These are phyloP conservation scores for Alces alces DNA, from an alignment of 2,113 vertebrate genomes.

Conservation along the genomic window DNA sequence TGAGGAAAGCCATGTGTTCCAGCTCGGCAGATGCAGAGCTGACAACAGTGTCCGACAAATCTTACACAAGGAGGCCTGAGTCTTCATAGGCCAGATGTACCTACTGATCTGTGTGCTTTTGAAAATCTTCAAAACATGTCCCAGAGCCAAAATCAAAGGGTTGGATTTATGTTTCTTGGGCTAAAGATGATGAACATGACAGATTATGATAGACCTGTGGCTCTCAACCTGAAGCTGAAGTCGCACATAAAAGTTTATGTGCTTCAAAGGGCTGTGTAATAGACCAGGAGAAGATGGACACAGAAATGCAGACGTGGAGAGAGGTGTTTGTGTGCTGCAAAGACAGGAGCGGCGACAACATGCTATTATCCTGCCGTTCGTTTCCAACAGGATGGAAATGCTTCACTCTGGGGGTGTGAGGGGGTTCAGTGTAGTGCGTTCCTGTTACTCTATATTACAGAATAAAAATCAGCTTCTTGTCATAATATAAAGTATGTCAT, in stretches of 20 bases:
- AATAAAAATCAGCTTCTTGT: not conserved
- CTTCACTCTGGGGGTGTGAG: not conserved
- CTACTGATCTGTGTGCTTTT: not conserved
- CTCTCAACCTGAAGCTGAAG: not conserved
- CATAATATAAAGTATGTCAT: not conserved
- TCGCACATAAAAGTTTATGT: not conserved
- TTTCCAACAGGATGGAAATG: not conserved
- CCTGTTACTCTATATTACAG: not conserved
- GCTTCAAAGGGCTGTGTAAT: not conserved
- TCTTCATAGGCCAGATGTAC: not conserved
- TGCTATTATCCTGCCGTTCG: not conserved
- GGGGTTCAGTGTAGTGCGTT: not conserved
- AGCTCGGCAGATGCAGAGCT: not conserved
- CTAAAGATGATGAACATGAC: not conserved
- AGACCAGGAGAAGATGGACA: not conserved
- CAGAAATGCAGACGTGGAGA: not conserved
- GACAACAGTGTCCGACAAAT: fast-evolving
- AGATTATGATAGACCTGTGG: not conserved
- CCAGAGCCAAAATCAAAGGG: not conserved
- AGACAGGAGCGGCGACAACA: not conserved
- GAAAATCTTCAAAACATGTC: not conserved
- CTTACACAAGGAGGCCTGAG: not conserved
- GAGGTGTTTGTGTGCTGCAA: not conserved
- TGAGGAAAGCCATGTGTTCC: not conserved
- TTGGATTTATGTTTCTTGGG: not conserved